Evolutionary conservation across 2,113 vertebrate genomes (phyloP).

Genomic region (Oostethus manadensis): DNA sequence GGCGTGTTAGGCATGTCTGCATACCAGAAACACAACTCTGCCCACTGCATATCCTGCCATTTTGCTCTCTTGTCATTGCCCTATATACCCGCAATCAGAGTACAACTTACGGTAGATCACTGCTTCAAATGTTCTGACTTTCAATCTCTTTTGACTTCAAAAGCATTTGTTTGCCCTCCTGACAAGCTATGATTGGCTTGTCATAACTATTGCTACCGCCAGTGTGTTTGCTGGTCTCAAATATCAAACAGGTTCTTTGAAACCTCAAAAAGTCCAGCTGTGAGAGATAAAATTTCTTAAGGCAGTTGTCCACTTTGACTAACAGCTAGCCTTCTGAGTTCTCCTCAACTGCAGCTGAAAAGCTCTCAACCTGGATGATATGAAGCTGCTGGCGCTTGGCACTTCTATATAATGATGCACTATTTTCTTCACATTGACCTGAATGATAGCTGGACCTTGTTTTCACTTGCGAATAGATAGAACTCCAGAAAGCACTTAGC

Average conservation of each 20-base stretch:
- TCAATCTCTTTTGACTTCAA: slow-evolving; percentile 24
- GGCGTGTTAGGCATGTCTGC: slow-evolving; percentile 2
- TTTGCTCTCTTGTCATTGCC: slow-evolving; percentile 12
- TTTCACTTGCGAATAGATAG: slow-evolving; percentile 30
- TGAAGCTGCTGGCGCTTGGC: slow-evolving; percentile 44
- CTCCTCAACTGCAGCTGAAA: background rate
- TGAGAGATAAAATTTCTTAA: slow-evolving; percentile 21
- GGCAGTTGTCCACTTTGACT: slow-evolving; percentile 28
- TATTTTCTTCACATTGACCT: slow-evolving; percentile 34
- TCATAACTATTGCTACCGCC: slow-evolving; percentile 28
- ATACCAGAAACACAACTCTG: slow-evolving; percentile 40
- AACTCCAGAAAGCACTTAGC: slow-evolving; percentile 39
- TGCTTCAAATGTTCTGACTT: slow-evolving; percentile 19
- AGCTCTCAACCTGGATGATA: slow-evolving; percentile 5
- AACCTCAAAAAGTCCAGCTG: slow-evolving; percentile 15
- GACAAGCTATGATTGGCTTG: slow-evolving; percentile 11
- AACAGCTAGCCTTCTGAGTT: background rate
- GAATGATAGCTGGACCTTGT: slow-evolving; percentile 31
- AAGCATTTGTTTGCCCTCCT: slow-evolving; percentile 30
- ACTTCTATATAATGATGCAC: slow-evolving; percentile 31
- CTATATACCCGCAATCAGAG: slow-evolving; percentile 16
- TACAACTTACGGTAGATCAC: slow-evolving; percentile 28
- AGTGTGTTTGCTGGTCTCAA: slow-evolving; percentile 38
- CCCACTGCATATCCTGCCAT: slow-evolving; percentile 22
- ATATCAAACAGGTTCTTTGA: slow-evolving; percentile 37